phyloP scores from a whole-genome alignment of 2,113 vertebrate species.

The Acrocephalus kingi region DNA sequence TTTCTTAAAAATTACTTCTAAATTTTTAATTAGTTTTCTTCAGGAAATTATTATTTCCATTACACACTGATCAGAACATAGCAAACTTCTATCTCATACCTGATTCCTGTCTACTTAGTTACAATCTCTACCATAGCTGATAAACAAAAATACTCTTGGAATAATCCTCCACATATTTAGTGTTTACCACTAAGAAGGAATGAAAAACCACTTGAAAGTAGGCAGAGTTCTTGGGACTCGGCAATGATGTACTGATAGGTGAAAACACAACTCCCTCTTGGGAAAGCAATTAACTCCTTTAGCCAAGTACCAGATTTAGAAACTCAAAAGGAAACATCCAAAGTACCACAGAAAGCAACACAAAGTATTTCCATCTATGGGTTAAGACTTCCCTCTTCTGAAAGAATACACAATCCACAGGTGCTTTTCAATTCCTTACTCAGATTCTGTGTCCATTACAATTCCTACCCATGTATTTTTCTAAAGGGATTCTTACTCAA shows the following conservation, averaged over 20 bases:
- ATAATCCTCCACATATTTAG: not conserved
- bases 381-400: not conserved
- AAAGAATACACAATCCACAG: not conserved
- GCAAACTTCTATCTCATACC: not conserved
- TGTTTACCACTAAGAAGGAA: not conserved
- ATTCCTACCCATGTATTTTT: not conserved
- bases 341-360: not conserved
- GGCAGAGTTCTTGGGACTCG: not conserved
- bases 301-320: not conserved
- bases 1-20: not conserved
- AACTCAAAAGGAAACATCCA: not conserved
- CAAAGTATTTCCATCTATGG: not conserved
- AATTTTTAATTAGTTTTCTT: not conserved
- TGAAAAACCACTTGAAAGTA: not conserved
- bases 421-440: not conserved
- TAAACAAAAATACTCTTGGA: not conserved
- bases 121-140: not conserved
- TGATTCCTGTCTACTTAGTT: not conserved
- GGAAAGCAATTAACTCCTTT: not conserved
- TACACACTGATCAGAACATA: not conserved
- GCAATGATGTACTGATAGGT: not conserved
- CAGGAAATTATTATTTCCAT: not conserved
- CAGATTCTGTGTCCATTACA: not conserved
- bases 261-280: not conserved
- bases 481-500: not conserved